These are phyloP conservation scores for Bubalus kerabau DNA, from an alignment of 2,113 vertebrate species.

Conservation along the genomic window DNA sequence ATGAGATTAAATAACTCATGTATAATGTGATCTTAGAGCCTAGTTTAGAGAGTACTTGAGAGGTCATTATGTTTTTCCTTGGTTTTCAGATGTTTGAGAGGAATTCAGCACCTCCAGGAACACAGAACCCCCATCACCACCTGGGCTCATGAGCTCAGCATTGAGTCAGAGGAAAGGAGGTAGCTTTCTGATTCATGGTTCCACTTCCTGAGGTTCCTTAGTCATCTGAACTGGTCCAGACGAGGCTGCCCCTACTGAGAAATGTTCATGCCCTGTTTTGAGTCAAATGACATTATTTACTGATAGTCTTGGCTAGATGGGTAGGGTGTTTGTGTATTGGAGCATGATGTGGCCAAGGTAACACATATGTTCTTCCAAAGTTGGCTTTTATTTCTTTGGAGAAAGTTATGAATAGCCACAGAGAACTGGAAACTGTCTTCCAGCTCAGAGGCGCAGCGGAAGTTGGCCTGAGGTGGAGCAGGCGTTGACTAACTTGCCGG, in stretches of 20 bases:
- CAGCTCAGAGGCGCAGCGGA: not conserved
- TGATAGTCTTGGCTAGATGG: slow-evolving; percentile 6
- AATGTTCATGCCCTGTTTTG: not conserved
- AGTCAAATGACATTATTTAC: slow-evolving; percentile 18
- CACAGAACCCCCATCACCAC: not conserved
- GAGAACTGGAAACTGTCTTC: slow-evolving; percentile 14
- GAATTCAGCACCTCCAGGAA: not conserved
- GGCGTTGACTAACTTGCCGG: not conserved
- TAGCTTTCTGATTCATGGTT: slow-evolving; percentile 49
- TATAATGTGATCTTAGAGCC: not conserved
- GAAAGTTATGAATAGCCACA: not conserved
- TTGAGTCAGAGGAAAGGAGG: slow-evolving; percentile 67
- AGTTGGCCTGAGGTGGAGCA: not conserved
- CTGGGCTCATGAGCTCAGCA: slow-evolving; percentile 40
- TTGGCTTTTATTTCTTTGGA: not conserved
- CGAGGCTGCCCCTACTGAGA: not conserved
- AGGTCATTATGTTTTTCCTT: not conserved
- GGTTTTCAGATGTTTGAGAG: not conserved
- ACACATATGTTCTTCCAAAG: not conserved
- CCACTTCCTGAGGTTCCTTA: slow-evolving; percentile 64
- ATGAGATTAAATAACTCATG: not conserved
- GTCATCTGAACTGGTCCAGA: slow-evolving; percentile 59
- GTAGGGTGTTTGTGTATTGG: slow-evolving; percentile 8
- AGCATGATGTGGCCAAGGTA: slow-evolving; percentile 18
- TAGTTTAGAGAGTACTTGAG: not conserved